phyloP scores from a whole-genome alignment of 1,140 invertebrate species.

The Vanessa atalanta region DNA sequence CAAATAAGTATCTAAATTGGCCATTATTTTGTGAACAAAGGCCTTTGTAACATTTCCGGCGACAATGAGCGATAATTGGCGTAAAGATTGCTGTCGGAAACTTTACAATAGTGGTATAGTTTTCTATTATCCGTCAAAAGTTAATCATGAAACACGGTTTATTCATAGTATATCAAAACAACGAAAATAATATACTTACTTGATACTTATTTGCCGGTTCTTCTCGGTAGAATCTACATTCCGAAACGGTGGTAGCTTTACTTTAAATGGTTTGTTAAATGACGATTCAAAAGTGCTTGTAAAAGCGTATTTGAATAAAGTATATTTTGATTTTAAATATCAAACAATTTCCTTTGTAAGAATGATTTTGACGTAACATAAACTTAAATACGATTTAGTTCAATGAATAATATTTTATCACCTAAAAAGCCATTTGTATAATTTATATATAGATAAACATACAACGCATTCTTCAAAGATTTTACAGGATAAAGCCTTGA shows the following conservation, averaged over 20 bases:
- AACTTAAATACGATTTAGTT: neutral
- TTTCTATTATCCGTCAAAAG: conserved; percentile 12
- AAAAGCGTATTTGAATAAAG: no score
- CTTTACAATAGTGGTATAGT: conserved; percentile 9
- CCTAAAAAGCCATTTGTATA: no score
- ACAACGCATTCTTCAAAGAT: neutral
- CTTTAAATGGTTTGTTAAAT: no score
- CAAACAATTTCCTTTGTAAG: neutral
- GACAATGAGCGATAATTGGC: conserved; percentile 16
- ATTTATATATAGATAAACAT: neutral
- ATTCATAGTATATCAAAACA: neutral
- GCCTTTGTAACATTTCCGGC: conserved; percentile 8
- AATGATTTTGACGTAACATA: neutral
- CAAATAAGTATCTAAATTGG: conserved; percentile 17
- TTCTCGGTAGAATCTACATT: no score
- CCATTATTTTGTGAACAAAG: conserved; percentile 19
- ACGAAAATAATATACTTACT: neutral
- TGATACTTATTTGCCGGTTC: no score
- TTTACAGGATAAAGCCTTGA: neutral
- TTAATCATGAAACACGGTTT: neutral
- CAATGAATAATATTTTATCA: no score
- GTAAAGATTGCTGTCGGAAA: conserved; percentile 13
- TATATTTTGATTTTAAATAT: neutral
- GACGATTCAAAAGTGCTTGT: no score
- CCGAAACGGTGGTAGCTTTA: no score